Evolutionary conservation across 1,140 invertebrate species (phyloP), one percentile per base, ranked within the genome.

Genomic region (Drosophila ohnishii): DNA sequence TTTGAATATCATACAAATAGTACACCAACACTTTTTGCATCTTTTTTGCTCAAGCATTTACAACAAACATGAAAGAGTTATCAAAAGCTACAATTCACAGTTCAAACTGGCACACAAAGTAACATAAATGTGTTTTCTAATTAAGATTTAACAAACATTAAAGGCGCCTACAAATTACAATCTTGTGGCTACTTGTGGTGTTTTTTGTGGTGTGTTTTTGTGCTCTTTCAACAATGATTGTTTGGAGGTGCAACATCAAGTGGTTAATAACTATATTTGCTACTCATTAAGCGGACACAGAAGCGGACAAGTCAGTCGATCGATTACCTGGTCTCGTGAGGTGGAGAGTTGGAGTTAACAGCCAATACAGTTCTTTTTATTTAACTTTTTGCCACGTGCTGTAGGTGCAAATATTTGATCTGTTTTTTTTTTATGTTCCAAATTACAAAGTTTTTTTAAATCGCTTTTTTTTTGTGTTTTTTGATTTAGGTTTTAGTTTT

Each of bases 331-430:
- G 30, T 35, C 39, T 19, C 16, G 28, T 51, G 48, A 51, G 45
- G 5, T 50, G 34, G 48, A 53, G 65, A 45, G 32, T 19, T 69
- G 65, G 51, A 58, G 64, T 48, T 37, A 45, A 79, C 76, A 84
- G 80, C 80, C 80, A 83, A 83, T 83, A 66, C 28, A 51, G 65
- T 50, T 61, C 11, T 70, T 71, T 22, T 5, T 34, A 22, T 34
- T 47, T 22, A 25, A 28, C 9, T 40, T 37, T 56, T 51, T 71
- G 75, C 75, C 82, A 85, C 78, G 77, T 79, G 79, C 79, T 80
- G 75, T 71, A 67, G 71, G 80, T 82, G 80, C 75, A 25, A 35
- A 34, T 35, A 39, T 35, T 25, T 40, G 14, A 30, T 45, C 44
- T 39, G 19, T 13, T 32, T 16, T 16, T 35, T 35, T 60, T 62